Percentiles rank a stretch among this genome's conserved stretches.
Conservation (phyloP, 2,888 invertebrate genomes). For the Apoda limacodes region DNA sequence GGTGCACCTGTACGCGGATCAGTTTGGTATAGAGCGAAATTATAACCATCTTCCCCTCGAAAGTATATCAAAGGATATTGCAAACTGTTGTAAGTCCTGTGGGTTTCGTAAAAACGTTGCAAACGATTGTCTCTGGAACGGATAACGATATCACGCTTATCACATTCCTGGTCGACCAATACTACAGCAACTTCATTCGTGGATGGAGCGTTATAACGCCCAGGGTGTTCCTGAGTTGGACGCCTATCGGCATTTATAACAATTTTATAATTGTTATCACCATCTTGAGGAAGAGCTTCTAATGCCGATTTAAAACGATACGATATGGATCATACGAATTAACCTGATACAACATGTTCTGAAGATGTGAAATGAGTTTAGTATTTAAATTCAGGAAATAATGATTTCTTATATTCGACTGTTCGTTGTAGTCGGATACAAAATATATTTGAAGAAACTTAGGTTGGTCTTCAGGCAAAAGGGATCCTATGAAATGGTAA, state of each 20-base stretch:
- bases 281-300: not conserved
- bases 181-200: conserved; percentile 9
- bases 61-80: conserved; percentile 8
- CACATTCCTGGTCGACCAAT: conserved; percentile 1
- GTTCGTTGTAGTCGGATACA: not conserved
- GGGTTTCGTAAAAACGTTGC: conserved; percentile 6
- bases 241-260: conserved; percentile 10
- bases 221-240: conserved; percentile 5
- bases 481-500: not conserved
- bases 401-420: too few species aligned
- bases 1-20: conserved; percentile 2
- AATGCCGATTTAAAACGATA: conserved; percentile 2
- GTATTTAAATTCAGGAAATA: too few species aligned
- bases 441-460: not conserved
- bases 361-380: too few species aligned
- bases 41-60: conserved; percentile 6
- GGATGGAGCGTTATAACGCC: conserved; percentile 4
- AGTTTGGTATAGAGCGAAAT: conserved; percentile 6
- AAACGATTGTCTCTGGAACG: conserved; percentile 4
- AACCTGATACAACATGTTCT: too few species aligned
- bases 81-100: conserved; percentile 6
- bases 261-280: not conserved
- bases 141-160: conserved; percentile 1
- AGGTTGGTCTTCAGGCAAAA: not conserved
- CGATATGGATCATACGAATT: too few species aligned